Conservation (phyloP, 2,888 invertebrate species). For the Orthosia gothica region DNA sequence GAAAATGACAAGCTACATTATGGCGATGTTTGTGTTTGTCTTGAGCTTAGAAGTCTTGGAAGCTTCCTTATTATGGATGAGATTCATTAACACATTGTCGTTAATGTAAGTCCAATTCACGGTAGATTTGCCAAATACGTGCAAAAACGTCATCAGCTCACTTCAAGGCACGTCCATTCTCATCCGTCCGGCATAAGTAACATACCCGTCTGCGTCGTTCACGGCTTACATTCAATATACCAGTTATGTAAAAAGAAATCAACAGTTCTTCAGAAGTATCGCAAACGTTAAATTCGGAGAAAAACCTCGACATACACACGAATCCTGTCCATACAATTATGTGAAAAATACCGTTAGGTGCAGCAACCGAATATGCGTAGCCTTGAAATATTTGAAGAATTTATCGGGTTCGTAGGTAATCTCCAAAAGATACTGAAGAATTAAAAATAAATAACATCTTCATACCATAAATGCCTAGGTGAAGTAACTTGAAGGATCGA, state of each 20-base stretch:
- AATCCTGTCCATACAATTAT: constrained; percentile 39
- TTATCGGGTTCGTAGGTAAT: not conserved
- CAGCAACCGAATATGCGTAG: constrained; percentile 18
- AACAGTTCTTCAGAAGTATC: constrained; percentile 48
- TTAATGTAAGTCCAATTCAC: not conserved
- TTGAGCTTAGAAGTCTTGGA: not conserved
- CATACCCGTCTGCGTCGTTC: constrained; percentile 9
- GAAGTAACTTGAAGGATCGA: constrained; percentile 3
- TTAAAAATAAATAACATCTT: not conserved
- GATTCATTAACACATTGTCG: constrained; percentile 23
- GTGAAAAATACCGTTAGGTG: constrained; percentile 52
- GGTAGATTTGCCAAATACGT: constrained; percentile 11
- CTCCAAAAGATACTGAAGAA: not conserved
- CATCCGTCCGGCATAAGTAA: constrained; percentile 16
- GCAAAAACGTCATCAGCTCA: constrained; percentile 22
- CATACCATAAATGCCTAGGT: constrained; percentile 27
- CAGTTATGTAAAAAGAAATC: constrained; percentile 51
- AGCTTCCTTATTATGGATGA: constrained; percentile 1
- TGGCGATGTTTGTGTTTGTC: constrained; percentile 15
- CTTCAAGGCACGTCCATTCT: constrained; percentile 8
- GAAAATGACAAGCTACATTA: constrained; percentile 14
- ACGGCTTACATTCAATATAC: constrained; percentile 27
- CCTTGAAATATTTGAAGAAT: constrained; percentile 31
- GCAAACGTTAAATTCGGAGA: constrained; percentile 43
- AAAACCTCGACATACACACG: constrained; percentile 39